Evolutionary conservation across 2,797 vertebrate species (phyloP), one percentile per base, ranked within the genome.

Genomic region (Sphaeramia orbicularis): DNA sequence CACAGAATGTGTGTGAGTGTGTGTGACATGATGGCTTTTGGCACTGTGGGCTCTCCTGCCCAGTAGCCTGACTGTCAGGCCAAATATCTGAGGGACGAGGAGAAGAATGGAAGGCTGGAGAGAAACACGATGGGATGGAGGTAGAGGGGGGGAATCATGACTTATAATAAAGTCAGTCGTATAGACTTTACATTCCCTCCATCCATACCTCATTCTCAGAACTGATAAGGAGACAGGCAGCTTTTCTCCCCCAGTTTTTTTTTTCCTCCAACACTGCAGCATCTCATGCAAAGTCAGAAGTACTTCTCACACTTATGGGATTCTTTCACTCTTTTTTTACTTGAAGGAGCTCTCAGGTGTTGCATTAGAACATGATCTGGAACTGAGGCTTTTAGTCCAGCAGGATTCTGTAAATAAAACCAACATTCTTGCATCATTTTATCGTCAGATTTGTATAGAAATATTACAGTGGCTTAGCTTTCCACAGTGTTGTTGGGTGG

Each of bases 1-100:
- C 84, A 52, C 32, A 43, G 71, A 35, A 3, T 37, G 66, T 56
- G 53, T 38, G 56, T 40, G 50, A 43, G 53, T 70, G 47, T 48
- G 59, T 50, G 59, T 78, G 86, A 85, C 74, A 51, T 87, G 78
- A 90, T 88, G 78, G 60, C 68, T 84, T 75, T 41, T 90, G 89
- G 86, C 89, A 89, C 58, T 0, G 45, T 53, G 75, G 75, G 83
- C 74, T 81, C 71, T 50, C 62, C 65, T 75, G 81, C 77, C 79
- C 84, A 74, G 76, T 38, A 72, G 69, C 44, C 59, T 32, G 59
- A 77, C 78, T 88, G 88, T 87, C 88, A 87, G 74, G 55, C 65
- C 80, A 76, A 44, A 82, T 75, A 72, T 80, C 67, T 44, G 40
- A 80, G 13, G 48, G 43, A 68, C 24, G 56, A 18, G 54, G 32